These are phyloP conservation scores for Barbus barbus DNA, from an alignment of 2,113 vertebrate genomes.

Conservation along the genomic window DNA sequence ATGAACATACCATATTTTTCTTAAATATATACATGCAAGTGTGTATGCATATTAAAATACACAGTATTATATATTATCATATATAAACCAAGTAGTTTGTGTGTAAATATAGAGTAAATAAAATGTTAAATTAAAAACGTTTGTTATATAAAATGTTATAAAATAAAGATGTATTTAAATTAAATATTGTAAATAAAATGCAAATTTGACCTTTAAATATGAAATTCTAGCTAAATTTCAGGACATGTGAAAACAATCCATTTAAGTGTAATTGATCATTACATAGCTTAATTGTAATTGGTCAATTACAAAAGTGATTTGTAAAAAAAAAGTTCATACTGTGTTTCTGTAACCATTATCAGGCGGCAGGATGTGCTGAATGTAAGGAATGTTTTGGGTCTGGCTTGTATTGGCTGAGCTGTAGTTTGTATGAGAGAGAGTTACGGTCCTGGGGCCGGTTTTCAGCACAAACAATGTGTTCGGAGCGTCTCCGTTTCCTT, in stretches of 20 bases:
- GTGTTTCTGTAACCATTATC: conserved; percentile 25
- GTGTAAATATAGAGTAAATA: no score
- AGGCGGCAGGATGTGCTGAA: conserved; percentile 13
- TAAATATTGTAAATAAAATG: neutral
- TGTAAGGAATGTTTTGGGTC: conserved; percentile 43
- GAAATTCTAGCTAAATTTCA: neutral
- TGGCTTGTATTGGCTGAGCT: conserved; percentile 36
- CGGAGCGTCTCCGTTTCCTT: conserved; percentile 1
- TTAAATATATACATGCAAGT: no score
- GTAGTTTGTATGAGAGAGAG: neutral
- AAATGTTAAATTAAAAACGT: no score
- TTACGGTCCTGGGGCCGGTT: neutral
- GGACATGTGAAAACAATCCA: neutral
- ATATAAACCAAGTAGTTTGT: no score
- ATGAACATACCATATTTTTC: no score
- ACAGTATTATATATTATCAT: no score
- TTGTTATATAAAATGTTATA: no score
- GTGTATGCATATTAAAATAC: no score
- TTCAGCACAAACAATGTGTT: conserved; percentile 36
- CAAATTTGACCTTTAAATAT: neutral
- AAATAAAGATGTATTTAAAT: no score
- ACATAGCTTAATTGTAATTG: neutral
- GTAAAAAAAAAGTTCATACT: neutral
- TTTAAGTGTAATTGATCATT: neutral
- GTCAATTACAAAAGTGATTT: neutral